Percentiles rank a stretch among this genome's conserved stretches.
Conservation (phyloP, 1,140 invertebrate genomes). For the Macrocentrus cingulum region DNA sequence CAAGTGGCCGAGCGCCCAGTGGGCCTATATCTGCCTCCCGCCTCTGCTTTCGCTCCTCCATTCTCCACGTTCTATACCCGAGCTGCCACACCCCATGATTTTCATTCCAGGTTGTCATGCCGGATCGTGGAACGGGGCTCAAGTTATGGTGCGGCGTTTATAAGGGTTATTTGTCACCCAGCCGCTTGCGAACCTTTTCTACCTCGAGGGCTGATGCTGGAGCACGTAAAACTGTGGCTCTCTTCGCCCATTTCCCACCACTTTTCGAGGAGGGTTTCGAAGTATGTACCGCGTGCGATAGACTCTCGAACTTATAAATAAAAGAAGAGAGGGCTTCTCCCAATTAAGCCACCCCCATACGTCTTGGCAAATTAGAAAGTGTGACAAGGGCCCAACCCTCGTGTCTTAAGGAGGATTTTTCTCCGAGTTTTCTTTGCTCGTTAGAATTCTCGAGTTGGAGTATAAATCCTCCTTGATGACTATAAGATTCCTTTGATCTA, state of each 20-base stretch:
- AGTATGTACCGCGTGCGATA: constrained; percentile 34
- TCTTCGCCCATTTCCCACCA: neutral
- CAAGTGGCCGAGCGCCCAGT: constrained; percentile 39
- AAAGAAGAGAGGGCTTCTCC: constrained; percentile 45
- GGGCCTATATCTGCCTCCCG: neutral
- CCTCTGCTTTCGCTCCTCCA: neutral
- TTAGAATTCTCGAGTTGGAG: constrained; percentile 7
- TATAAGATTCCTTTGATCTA: too few species aligned
- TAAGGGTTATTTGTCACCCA: constrained; percentile 59
- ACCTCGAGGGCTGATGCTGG: constrained; percentile 1
- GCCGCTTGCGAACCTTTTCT: constrained; percentile 21
- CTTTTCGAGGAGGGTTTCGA: neutral
- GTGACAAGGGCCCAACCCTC: constrained; percentile 42
- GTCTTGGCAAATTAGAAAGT: constrained; percentile 56
- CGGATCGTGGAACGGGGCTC: constrained; percentile 28
- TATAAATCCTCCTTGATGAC: too few species aligned
- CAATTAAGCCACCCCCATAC: constrained; percentile 56
- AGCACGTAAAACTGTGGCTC: constrained; percentile 11
- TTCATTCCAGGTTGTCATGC: constrained; percentile 49
- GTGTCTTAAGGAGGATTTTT: constrained; percentile 5
- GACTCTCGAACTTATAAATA: constrained; percentile 56
- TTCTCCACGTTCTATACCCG: constrained; percentile 18
- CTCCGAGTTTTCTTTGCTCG: constrained; percentile 8
- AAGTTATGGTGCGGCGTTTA: constrained; percentile 51
- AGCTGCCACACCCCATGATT: constrained; percentile 38